A percentile compares a stretch with the other conserved stretches of the same genome.
Conservation (phyloP, 1,140 invertebrate genomes). For the Drosophila insularis region DNA sequence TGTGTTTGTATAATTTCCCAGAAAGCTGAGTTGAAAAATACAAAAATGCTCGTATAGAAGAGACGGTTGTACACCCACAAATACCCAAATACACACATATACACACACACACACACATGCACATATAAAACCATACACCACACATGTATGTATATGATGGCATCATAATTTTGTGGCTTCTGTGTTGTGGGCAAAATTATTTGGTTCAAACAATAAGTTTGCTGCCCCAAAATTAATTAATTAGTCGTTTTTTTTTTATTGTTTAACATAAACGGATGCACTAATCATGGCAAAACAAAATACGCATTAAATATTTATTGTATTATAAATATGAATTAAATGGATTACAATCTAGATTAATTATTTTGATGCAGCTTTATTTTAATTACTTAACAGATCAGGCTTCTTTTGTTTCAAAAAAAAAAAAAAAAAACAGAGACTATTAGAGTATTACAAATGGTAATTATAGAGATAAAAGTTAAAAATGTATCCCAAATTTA, state of each 20-base stretch:
- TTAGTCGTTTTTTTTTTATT: neutral
- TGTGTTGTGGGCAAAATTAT: neutral
- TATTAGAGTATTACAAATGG: no score
- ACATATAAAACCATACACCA: neutral
- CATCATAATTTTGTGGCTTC: neutral
- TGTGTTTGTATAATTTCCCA: constrained; percentile 66
- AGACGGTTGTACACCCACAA: constrained; percentile 13
- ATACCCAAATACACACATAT: neutral
- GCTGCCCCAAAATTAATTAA: neutral
- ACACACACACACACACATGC: neutral
- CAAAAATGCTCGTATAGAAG: constrained; percentile 10
- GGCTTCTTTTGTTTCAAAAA: no score
- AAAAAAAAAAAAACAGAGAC: no score
- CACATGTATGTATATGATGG: neutral
- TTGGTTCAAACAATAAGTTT: constrained; percentile 11
- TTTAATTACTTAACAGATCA: no score
- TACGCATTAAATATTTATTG: no score
- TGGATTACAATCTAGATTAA: no score
- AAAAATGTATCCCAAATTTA: no score
- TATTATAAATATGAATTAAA: no score
- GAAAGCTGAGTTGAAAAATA: constrained; percentile 41
- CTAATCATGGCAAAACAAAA: no score
- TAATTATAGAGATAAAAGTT: no score
- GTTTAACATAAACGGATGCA: no score
- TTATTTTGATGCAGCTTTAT: no score